phyloP scores from a whole-genome alignment of 2,888 invertebrate species.

The Masnerella sp. region DNA sequence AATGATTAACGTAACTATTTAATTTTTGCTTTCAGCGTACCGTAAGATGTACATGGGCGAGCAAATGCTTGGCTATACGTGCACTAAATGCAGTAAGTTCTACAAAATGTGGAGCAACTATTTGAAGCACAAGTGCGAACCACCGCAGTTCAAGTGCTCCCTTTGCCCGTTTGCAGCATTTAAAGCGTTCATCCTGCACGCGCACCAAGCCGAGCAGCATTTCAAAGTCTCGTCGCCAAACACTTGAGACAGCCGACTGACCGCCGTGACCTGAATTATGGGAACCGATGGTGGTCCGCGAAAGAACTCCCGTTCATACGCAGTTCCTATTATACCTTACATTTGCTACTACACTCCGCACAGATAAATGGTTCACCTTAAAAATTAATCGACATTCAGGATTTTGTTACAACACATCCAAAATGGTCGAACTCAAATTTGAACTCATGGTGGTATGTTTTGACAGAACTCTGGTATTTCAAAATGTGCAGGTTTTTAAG shows the following conservation, averaged over 20 bases:
- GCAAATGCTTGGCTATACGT: conserved; percentile 76
- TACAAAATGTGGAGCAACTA: conserved; percentile 78
- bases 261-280: conserved; percentile 8
- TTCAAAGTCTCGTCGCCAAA: conserved; percentile 75
- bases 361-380: no score
- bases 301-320: conserved; percentile 25
- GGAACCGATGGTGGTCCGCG: conserved; percentile 11
- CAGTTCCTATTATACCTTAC: conserved; percentile 54
- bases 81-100: conserved; percentile 77
- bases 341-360: conserved; percentile 37
- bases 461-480: no score
- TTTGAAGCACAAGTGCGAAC: conserved; percentile 77
- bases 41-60: conserved; percentile 77
- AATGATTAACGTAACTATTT: conserved; percentile 27
- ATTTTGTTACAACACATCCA: no score
- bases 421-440: no score
- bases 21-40: conserved; percentile 74
- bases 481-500: no score
- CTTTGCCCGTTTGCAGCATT: conserved; percentile 76
- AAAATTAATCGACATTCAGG: no score
- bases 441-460: no score
- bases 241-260: conserved; percentile 63
- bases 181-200: conserved; percentile 77
- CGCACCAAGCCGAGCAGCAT: conserved; percentile 77
- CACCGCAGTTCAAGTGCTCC: conserved; percentile 76